A percentile compares a stretch with the other conserved stretches of the same genome.
phyloP scores from a whole-genome alignment of 2,888 invertebrate genomes.

The Tinea pellionella region DNA sequence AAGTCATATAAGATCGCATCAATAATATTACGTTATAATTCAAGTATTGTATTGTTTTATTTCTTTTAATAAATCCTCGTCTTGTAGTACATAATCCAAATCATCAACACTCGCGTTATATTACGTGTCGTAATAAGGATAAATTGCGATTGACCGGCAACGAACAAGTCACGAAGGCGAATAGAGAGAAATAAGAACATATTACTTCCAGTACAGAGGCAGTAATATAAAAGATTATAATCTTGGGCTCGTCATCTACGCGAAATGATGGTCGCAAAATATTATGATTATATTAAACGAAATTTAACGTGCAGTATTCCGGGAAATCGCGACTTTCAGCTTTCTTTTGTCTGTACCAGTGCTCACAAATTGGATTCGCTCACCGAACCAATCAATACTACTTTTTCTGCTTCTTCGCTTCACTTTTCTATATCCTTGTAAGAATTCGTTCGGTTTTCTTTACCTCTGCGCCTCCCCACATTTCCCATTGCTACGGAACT shows the following conservation, averaged over 20 bases:
- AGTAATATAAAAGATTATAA: constrained; percentile 42
- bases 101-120: background rate
- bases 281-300: constrained; percentile 19
- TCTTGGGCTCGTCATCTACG: constrained; percentile 29
- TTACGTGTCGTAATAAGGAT: background rate
- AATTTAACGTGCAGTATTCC: constrained; percentile 14
- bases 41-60: no score
- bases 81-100: background rate
- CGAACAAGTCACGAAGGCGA: constrained; percentile 1
- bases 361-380: constrained; percentile 39
- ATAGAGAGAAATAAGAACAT: constrained; percentile 29
- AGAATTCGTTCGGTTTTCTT: constrained; percentile 14
- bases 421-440: constrained; percentile 24
- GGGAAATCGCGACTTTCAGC: constrained; percentile 21
- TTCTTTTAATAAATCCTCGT: no score
- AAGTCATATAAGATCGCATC: background rate
- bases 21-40: background rate
- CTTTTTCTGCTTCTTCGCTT: constrained; percentile 17
- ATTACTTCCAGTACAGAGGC: constrained; percentile 41
- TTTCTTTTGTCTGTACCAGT: constrained; percentile 22
- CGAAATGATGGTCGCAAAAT: constrained; percentile 29
- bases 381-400: constrained; percentile 36
- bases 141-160: background rate
- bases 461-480: constrained; percentile 15
- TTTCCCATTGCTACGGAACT: constrained; percentile 17